Conservation (phyloP, 2,797 vertebrate species). For the Crax fasciolata region DNA sequence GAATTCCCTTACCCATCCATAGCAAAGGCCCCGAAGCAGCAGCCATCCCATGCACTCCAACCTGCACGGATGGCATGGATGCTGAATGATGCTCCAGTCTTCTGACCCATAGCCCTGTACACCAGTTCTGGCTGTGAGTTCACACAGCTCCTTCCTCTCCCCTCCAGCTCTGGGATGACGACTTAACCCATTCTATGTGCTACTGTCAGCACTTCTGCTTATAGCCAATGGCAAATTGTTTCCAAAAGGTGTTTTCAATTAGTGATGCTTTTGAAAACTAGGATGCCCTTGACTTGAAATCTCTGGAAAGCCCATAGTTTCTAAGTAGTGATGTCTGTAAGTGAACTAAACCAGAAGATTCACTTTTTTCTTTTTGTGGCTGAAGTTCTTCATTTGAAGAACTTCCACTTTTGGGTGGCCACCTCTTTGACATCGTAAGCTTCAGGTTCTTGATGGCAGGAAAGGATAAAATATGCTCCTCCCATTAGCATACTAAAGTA, state of each 20-base stretch:
- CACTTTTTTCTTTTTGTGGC: neutral
- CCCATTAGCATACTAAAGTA: neutral
- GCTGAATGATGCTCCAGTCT: rapidly evolving
- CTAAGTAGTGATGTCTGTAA: conserved; percentile 1
- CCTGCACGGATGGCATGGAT: neutral
- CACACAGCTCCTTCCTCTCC: neutral
- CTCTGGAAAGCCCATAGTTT: neutral
- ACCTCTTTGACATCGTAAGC: neutral
- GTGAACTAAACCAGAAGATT: neutral
- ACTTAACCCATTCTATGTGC: conserved; percentile 8
- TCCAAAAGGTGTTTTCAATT: conserved; percentile 42
- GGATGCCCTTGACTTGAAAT: neutral
- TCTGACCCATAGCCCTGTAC: neutral
- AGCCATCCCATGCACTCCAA: neutral
- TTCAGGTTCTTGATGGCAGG: neutral
- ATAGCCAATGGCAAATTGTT: neutral
- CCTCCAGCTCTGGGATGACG: neutral
- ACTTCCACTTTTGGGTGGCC: neutral
- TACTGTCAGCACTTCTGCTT: neutral
- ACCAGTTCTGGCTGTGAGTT: neutral
- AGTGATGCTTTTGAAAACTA: neutral
- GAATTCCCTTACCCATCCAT: neutral
- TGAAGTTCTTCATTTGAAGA: neutral
- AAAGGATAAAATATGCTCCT: neutral
- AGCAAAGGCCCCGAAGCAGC: neutral